Evolutionary conservation across 2,797 vertebrate genomes (phyloP).

Genomic region (Sylvia borin): DNA sequence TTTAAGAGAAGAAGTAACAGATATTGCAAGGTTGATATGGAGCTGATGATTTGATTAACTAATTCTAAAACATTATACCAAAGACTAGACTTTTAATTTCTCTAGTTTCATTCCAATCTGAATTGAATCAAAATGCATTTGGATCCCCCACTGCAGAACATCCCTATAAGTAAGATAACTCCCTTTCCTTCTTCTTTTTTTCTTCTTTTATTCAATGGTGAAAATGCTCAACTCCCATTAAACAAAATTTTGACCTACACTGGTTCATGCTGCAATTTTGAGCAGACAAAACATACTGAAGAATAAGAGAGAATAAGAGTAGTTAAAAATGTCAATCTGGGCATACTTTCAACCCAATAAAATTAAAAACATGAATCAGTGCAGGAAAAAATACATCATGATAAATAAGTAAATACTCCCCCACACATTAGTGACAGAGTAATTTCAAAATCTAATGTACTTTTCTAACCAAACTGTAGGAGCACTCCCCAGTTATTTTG

Average conservation of each 20-base stretch:
- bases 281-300: background rate
- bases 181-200: background rate
- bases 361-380: background rate
- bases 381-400: background rate
- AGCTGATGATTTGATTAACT: background rate
- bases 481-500: background rate
- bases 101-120: background rate
- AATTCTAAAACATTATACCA: background rate
- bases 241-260: background rate
- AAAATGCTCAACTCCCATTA: background rate
- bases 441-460: background rate
- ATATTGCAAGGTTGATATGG: background rate
- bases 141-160: background rate
- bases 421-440: background rate
- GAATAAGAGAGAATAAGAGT: background rate
- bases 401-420: background rate
- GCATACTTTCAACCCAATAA: background rate
- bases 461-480: background rate
- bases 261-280: background rate
- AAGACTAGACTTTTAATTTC: background rate
- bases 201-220: background rate
- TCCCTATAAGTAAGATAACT: background rate
- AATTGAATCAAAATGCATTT: background rate
- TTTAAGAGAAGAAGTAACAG: background rate
- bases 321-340: background rate